Base-by-base conservation (phyloP, 2,797 vertebrate species). In the Chromobotia macracanthus region DNA sequence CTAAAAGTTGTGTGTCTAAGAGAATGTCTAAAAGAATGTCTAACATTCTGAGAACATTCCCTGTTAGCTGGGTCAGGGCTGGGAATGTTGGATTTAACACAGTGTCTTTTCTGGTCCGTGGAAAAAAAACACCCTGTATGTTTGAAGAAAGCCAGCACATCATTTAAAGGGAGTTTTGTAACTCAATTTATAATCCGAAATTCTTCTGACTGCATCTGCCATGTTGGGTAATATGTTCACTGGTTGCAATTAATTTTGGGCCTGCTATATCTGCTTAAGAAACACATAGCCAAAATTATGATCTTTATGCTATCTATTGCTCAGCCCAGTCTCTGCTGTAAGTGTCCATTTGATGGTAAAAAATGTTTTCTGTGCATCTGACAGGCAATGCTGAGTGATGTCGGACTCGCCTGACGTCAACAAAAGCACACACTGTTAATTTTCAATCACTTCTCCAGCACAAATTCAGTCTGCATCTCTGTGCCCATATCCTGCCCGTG, bases 381-480 rank as follows among this genome's bases (percentile, higher is more conserved):
- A 56, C 13, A 75, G 35, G 51, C 12, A 8, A 23, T 7, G 12
- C 21, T 56, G 50, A 67, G 73, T 23, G 48, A 75, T 2, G 63
- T 50, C 31, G 46, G 55, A 53, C 55, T 63, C 38, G 7, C 18
- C 31, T 56, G 65, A 58, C 65, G 16, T 51, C 55, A 19, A 56
- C 51, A 56, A 44, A 67, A 56, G 48, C 63, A 66, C 63, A 67
- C 38, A 68, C 10, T n/a, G 21, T 66, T 75, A 35, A 28, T 56
- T 67, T 76, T 35, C 64, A 67, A 76, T 56, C 38, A 0, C 35
- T 56, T 16, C 67, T 35, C 25, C 63, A 76, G 19, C 51, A 67
- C 63, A 56, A 55, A 35, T 55, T 76, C 63, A 41, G 13, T 19
- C 67, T 64, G 21, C 63, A 76, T 76, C 74, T 67, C 21, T 28